Evolutionary conservation across 2,888 invertebrate genomes (phyloP).

Genomic region (Chaetogeoica ovagalla): DNA sequence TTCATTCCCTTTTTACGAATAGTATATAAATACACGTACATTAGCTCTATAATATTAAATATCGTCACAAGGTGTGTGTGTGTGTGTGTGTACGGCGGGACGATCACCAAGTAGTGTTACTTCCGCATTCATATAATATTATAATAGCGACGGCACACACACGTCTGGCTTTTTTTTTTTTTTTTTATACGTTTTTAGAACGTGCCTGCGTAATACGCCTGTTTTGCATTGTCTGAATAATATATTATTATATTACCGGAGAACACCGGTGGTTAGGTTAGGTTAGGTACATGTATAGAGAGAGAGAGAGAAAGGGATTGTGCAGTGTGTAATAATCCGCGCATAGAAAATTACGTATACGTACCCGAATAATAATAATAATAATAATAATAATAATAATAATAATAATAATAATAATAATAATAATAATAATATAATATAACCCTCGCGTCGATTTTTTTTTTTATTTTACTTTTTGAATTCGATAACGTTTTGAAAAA

Average conservation of each 20-base stretch:
- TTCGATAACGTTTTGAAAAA: slow-evolving; percentile 41
- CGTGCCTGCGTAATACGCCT: slow-evolving; percentile 28
- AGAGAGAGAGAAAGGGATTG: background rate
- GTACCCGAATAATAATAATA: slow-evolving; percentile 4
- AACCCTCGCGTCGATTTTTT: slow-evolving; percentile 16
- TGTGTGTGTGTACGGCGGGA: background rate
- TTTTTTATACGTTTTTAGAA: background rate
- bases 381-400: background rate
- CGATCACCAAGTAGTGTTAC: slow-evolving; percentile 40
- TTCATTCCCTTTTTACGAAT: too few relatives aligned
- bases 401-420: background rate
- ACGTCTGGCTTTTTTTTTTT: background rate
- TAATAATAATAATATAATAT: background rate
- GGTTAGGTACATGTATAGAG: too few relatives aligned
- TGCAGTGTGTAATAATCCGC: slow-evolving; percentile 23
- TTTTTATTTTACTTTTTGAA: slow-evolving; percentile 20
- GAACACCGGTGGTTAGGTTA: background rate
- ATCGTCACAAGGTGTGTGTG: slow-evolving; percentile 41
- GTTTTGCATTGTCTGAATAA: slow-evolving; percentile 53
- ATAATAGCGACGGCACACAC: background rate
- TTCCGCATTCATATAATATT: slow-evolving; percentile 33
- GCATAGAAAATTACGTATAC: slow-evolving; percentile 5
- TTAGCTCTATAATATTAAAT: background rate
- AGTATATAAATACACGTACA: background rate
- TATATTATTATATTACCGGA: slow-evolving; percentile 18